Evolutionary conservation across 2,113 vertebrate genomes (phyloP), one percentile per base, ranked within the genome.

Genomic region (Coturnix japonica): DNA sequence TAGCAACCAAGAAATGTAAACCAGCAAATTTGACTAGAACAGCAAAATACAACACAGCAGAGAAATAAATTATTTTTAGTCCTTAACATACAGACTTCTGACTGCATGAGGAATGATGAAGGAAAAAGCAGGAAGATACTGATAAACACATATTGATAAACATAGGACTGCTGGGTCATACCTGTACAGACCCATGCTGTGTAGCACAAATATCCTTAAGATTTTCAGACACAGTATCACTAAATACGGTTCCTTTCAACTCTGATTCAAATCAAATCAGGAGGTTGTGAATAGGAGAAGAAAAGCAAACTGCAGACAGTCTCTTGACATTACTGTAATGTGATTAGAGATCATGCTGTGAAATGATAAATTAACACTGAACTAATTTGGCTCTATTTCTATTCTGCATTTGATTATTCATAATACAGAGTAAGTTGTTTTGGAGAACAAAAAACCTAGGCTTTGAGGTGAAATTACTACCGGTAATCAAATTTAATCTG

Each of bases 201-300:
- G 21, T 33, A 43, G 69, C 7, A 57, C n/a, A 85, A 37, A 4
- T 14, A 7, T 18, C 21, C 39, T 54, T 70, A 39, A 43, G 12
- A 7, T 11, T 57, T 46, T 16, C n/a, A 37, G 5, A 46, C 6
- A 44, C 6, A 0, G 3, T 4, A 35, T 44, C 20, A 23, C 15
- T 56, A 69, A 7, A 37, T 3, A 57, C 3, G 5, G 1, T 11
- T 63, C 8, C 6, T 6, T 54, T 81, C 59, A 37, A 7, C 41
- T 69, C 11, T 65, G 11, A 31, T 60, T 65, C 39, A 75, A 57
- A 59, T 35, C 43, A 72, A 33, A 56, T 22, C 18, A 64, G 13
- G 25, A 64, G 72, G 25, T 7, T 4, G 10, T 67, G 21, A 21
- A 6, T 3, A 21, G 35, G 30, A 6, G 43, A 22, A 59, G 33